A percentile compares a stretch with the other conserved stretches of the same genome.
These are phyloP conservation scores for Chionoecetes opilio DNA, from an alignment of 1,140 invertebrate species.

Conservation along the genomic window DNA sequence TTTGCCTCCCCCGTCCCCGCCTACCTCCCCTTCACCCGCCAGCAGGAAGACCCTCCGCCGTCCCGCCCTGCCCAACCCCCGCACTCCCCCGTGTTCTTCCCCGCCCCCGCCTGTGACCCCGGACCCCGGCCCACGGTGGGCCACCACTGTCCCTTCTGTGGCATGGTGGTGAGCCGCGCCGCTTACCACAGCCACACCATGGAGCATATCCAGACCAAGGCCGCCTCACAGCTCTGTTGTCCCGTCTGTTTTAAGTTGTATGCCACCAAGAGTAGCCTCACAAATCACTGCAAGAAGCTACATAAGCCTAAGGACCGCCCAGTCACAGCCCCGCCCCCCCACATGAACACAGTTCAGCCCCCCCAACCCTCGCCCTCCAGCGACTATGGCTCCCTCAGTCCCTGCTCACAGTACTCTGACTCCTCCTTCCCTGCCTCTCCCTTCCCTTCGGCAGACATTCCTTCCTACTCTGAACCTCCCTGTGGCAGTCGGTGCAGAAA, in stretches of 20 bases:
- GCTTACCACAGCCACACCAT: not conserved
- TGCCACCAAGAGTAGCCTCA: slow-evolving; percentile 37
- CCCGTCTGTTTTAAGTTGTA: slow-evolving; percentile 70
- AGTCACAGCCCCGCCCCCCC: not conserved
- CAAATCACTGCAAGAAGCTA: slow-evolving; percentile 67
- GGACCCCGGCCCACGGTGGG: not conserved
- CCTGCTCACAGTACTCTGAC: slow-evolving; percentile 41
- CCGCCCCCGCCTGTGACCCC: not conserved
- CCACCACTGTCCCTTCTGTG: slow-evolving; percentile 71
- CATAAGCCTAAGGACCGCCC: slow-evolving; percentile 32
- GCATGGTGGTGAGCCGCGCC: slow-evolving; percentile 82
- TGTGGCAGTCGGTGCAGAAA: not conserved
- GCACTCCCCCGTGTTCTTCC: not conserved
- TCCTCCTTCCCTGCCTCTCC: slow-evolving; percentile 25
- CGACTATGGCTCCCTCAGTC: slow-evolving; percentile 73
- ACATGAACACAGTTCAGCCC: not conserved
- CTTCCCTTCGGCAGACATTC: not conserved
- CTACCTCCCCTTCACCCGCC: slow-evolving; percentile 67
- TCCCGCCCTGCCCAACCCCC: not conserved
- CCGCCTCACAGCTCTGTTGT: slow-evolving; percentile 52
- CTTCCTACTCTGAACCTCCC: not conserved
- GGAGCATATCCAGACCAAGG: slow-evolving; percentile 33
- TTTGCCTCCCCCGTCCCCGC: slow-evolving; percentile 54
- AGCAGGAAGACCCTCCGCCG: slow-evolving; percentile 49
- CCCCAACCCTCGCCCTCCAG: slow-evolving; percentile 59